A percentile compares a stretch with the other conserved stretches of the same genome.
phyloP scores from a whole-genome alignment of 2,888 invertebrate genomes.

The Campoplex capitator region DNA sequence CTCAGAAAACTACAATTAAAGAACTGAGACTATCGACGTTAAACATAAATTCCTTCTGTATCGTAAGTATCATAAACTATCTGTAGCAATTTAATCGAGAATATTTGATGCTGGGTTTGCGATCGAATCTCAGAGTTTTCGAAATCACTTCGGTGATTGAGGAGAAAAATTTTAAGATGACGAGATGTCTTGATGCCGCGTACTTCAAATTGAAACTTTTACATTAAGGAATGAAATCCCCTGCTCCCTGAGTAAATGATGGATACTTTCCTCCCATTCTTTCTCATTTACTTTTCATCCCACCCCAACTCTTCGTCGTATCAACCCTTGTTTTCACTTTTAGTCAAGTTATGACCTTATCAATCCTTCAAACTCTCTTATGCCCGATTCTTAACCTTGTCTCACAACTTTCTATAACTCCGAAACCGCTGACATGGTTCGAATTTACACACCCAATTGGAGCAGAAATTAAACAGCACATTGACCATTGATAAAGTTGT shows the following conservation, averaged over 20 bases:
- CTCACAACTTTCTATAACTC: conserved; percentile 15
- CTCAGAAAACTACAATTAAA: conserved; percentile 27
- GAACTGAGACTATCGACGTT: conserved; percentile 18
- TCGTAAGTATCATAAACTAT: conserved; percentile 54
- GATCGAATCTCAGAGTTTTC: conserved; percentile 20
- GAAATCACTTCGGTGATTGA: conserved; percentile 30
- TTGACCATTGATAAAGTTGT: not conserved
- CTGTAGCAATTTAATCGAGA: conserved; percentile 32
- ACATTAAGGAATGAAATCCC: conserved; percentile 45
- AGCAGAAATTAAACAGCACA: not conserved
- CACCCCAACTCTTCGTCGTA: not conserved
- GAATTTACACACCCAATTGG: not conserved
- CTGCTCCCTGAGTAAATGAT: conserved; percentile 14
- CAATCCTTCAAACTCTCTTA: conserved; percentile 41
- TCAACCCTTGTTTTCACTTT: conserved; percentile 47
- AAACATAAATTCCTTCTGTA: conserved; percentile 17
- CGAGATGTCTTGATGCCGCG: not conserved
- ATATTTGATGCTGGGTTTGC: conserved; percentile 64
- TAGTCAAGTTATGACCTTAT: conserved; percentile 46
- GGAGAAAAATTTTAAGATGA: not conserved
- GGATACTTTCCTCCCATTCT: conserved; percentile 3
- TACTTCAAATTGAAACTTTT: conserved; percentile 24
- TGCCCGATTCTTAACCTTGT: not conserved
- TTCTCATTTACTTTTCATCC: not conserved
- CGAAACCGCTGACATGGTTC: not conserved